These are phyloP conservation scores for Dryoscopus gambensis DNA, from an alignment of 2,113 vertebrate genomes.

Conservation along the genomic window DNA sequence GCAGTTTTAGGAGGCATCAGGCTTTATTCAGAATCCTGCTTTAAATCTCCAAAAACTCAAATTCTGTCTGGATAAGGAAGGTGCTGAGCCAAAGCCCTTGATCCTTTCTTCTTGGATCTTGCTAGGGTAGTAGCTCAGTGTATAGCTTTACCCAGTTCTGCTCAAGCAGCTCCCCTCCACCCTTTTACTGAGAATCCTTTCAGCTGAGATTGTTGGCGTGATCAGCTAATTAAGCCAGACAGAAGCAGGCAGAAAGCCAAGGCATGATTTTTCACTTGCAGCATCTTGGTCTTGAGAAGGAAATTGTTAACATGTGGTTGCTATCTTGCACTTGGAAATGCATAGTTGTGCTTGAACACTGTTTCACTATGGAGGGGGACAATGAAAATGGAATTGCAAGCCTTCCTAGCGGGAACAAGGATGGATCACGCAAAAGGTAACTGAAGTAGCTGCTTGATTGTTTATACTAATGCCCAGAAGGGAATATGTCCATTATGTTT, in stretches of 20 bases:
- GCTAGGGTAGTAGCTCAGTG: background rate
- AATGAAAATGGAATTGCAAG: background rate
- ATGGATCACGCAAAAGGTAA: background rate
- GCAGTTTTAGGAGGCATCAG: background rate
- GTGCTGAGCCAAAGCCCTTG: background rate
- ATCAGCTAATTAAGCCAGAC: background rate
- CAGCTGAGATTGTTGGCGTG: background rate
- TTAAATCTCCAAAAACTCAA: background rate
- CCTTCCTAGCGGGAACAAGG: background rate
- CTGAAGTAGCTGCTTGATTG: conserved; percentile 27
- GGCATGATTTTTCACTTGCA: background rate
- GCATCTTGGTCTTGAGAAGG: background rate
- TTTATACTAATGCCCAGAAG: background rate
- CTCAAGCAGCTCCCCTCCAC: background rate
- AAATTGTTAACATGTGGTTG: background rate
- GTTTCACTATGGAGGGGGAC: background rate
- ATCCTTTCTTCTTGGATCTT: background rate
- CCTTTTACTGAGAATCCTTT: background rate
- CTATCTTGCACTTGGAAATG: background rate
- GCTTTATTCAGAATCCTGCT: background rate
- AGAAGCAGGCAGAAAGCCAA: background rate
- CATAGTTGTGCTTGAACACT: background rate
- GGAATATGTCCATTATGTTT: conserved; percentile 25
- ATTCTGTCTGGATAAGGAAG: background rate
- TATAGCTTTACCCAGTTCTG: background rate